A percentile compares a stretch with the other conserved stretches of the same genome.
These are phyloP conservation scores for Drosophila suboccidentalis DNA, from an alignment of 2,888 invertebrate species.

Conservation along the genomic window DNA sequence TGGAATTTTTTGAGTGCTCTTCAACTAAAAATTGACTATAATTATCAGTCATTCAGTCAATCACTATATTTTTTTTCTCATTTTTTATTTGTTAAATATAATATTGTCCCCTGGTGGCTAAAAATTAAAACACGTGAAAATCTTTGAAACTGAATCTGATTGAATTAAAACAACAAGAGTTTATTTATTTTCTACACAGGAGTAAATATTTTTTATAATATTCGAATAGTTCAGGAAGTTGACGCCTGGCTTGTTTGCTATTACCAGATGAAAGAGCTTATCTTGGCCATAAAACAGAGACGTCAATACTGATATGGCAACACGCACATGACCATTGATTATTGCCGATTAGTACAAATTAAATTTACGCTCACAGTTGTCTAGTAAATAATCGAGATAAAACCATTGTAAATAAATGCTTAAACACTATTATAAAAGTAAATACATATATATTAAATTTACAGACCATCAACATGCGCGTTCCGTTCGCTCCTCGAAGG, in stretches of 20 bases:
- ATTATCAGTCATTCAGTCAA: slow-evolving; percentile 2
- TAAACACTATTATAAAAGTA: background rate
- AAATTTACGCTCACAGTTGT: slow-evolving; percentile 9
- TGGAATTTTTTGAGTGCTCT: slow-evolving; percentile 7
- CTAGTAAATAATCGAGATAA: slow-evolving; percentile 7
- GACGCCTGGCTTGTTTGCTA: background rate
- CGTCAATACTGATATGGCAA: slow-evolving; percentile 15
- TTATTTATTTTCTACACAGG: too few relatives aligned
- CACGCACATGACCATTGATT: slow-evolving; percentile 44
- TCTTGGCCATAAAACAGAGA: slow-evolving; percentile 20
- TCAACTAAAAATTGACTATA: background rate
- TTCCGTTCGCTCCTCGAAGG: slow-evolving; percentile 16
- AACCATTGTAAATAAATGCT: background rate
- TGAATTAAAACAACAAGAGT: too few relatives aligned
- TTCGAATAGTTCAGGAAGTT: background rate
- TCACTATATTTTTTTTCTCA: background rate
- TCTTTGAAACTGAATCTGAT: too few relatives aligned
- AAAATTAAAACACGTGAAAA: too few relatives aligned
- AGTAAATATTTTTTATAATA: too few relatives aligned
- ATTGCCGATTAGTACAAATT: slow-evolving; percentile 32
- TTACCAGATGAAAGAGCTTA: slow-evolving; percentile 27
- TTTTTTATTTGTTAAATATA: too few relatives aligned
- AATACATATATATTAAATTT: slow-evolving; percentile 2
- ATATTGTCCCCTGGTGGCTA: too few relatives aligned
- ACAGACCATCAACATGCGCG: slow-evolving; percentile 62